These are phyloP conservation scores for Myotis planiceps DNA, from an alignment of 2,797 vertebrate genomes.

Conservation along the genomic window DNA sequence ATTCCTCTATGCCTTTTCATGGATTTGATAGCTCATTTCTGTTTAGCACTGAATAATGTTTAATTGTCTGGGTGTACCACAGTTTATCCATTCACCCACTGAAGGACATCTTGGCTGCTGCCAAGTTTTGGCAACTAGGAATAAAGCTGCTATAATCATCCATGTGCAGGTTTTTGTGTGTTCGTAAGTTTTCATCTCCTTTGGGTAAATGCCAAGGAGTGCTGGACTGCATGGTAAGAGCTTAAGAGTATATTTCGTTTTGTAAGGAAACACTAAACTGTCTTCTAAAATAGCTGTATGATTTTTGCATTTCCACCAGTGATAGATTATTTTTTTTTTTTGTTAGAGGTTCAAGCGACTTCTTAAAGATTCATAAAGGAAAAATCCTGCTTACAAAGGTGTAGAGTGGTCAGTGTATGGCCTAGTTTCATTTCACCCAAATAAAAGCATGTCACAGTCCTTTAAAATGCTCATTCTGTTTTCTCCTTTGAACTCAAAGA, in stretches of 20 bases:
- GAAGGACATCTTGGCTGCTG: neutral
- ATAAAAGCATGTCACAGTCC: neutral
- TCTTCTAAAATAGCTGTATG: neutral
- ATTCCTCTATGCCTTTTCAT: neutral
- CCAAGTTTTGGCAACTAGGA: neutral
- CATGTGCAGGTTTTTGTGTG: neutral
- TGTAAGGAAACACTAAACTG: neutral
- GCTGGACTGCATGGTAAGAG: neutral
- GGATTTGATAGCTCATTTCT: neutral
- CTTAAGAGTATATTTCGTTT: neutral
- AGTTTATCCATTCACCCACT: neutral
- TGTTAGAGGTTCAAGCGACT: conserved; percentile 20
- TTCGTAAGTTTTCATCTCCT: neutral
- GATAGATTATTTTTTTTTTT: conserved; percentile 42
- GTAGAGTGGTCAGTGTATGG: neutral
- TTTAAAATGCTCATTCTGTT: conserved; percentile 40
- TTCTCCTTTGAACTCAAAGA: conserved; percentile 31
- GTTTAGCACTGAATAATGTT: neutral
- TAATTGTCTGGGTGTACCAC: neutral
- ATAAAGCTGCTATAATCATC: neutral
- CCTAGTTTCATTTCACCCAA: conserved; percentile 54
- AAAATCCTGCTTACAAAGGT: conserved; percentile 11
- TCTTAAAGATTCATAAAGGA: conserved; percentile 53
- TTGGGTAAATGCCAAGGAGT: neutral
- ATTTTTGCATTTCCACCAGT: neutral